These are phyloP conservation scores for Tympanuchus pallidicinctus DNA, from an alignment of 2,113 vertebrate species.

Conservation along the genomic window DNA sequence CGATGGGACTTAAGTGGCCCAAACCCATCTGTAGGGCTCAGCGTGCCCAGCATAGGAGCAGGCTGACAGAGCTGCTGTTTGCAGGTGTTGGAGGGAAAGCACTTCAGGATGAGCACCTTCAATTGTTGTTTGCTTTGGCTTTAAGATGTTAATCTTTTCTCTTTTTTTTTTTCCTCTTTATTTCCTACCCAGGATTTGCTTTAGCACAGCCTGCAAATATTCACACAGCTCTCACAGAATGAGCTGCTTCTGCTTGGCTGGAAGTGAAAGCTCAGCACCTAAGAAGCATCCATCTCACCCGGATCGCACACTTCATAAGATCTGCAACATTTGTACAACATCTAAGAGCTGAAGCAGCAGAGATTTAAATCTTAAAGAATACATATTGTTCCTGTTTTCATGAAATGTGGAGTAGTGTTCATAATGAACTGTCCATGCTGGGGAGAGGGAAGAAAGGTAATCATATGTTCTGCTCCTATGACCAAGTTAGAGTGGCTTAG, in stretches of 20 bases:
- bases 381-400: neutral
- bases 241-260: neutral
- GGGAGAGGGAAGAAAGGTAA: too few relatives aligned
- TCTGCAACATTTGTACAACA: neutral
- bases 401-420: neutral
- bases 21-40: neutral
- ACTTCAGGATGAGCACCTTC: neutral
- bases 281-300: neutral
- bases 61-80: neutral
- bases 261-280: neutral
- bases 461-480: neutral
- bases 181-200: neutral
- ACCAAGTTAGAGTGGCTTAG: neutral
- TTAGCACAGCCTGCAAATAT: neutral
- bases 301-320: fast-evolving
- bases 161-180: neutral
- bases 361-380: neutral
- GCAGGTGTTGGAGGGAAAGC: neutral
- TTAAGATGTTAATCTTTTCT: neutral
- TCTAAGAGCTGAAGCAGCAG: neutral
- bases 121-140: neutral
- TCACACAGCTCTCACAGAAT: neutral
- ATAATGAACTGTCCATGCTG: neutral
- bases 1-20: fast-evolving
- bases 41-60: fast-evolving